Base-by-base conservation (phyloP, 37 sponge, comb jelly and placozoan species). In the Halichondria panicea region DNA sequence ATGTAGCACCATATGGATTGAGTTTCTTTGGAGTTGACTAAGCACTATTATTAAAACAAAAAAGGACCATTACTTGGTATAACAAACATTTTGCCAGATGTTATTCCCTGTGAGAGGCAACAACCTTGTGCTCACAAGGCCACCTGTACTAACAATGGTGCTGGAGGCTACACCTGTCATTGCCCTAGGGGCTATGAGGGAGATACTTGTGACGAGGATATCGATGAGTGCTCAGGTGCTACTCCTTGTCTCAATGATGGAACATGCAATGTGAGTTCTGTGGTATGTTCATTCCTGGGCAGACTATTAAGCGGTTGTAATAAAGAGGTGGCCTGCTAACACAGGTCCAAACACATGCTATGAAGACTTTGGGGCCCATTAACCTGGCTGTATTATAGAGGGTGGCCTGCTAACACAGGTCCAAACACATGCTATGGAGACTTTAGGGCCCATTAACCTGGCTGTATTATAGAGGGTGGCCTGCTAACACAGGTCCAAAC, bases 181-280 rank as follows among this genome's bases (percentile, higher is more conserved):
- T 55, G 56, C 56, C 56, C 56, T 27, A n/a, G 3, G 25, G 55
- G 21, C 54, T 66, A 65, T 63, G 45, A 32, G 4, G 56, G 56
- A 27, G 38, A 28, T 4, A 59, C 37, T 28, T 75, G 75, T 37
- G 28, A 22, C 4, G 41, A 12, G n/a, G 62, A 75, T 3, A 55
- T 3, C 25, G 2, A 55, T 2, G 56, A 55, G 3, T n/a, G 22
- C 25, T 55, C 55, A 52, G 35, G 19, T 3, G n/a, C 71, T 4
- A 40, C 24, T 37, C 77, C 77, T 5, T 76, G 77, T 35, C 41
- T 45, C n/a, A n/a, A n/a, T n/a, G n/a, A n/a, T n/a, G n/a, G n/a
- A n/a, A n/a, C n/a, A n/a, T n/a, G n/a, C n/a, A 36, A 62, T 64
- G 21, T 48, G 65, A 58, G 77, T 48, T 24, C 25, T 52, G 22